Conservation (phyloP, 1,140 invertebrate genomes). For the Araneus ventricosus region DNA sequence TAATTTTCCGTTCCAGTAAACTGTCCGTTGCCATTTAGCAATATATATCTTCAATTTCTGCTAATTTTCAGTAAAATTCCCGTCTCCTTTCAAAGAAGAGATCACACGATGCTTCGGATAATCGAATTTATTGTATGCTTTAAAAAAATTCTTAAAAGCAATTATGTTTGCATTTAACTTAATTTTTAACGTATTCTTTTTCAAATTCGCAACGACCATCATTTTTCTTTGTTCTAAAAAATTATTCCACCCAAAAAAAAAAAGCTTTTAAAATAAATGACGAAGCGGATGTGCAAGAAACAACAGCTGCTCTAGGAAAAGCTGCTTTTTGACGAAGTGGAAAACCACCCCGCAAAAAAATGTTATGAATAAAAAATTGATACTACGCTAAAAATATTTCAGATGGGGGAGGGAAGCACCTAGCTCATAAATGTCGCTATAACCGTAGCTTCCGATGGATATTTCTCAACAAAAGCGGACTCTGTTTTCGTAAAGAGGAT, state of each 20-base stretch:
- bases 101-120: too few species aligned
- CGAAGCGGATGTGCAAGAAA: neutral
- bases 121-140: too few species aligned
- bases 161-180: too few species aligned
- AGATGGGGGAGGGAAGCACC: neutral
- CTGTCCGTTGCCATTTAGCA: too few species aligned
- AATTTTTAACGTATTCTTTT: too few species aligned
- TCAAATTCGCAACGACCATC: too few species aligned
- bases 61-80: too few species aligned
- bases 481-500: conserved; percentile 32
- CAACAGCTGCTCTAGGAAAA: neutral
- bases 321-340: neutral
- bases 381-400: conserved; percentile 10
- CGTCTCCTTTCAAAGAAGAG: too few species aligned
- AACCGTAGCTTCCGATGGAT: conserved; percentile 39
- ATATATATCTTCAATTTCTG: too few species aligned
- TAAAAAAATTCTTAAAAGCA: too few species aligned
- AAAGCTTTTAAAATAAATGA: neutral
- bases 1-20: too few species aligned
- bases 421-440: conserved; percentile 53
- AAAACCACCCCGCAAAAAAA: neutral
- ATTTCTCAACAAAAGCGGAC: neutral
- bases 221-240: neutral
- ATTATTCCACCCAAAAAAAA: neutral
- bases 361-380: conserved; percentile 55